Conservation (phyloP, 2,888 invertebrate species). For the Rhagonycha fulva region DNA sequence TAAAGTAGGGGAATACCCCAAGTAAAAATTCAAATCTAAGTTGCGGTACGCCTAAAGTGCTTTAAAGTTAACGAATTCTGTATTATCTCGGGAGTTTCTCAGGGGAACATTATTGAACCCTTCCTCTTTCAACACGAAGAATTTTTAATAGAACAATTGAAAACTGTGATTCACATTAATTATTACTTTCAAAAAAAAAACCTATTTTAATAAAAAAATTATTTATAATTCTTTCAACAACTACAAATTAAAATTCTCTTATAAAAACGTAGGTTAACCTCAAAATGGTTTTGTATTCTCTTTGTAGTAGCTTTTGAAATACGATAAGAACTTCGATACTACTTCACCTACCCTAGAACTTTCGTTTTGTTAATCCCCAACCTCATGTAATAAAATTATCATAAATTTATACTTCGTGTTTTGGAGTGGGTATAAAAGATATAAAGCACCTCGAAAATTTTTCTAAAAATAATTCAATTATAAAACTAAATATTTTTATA, state of each 20-base stretch:
- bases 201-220: not conserved
- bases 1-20: too few species aligned
- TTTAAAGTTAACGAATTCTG: not conserved
- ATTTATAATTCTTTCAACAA: not conserved
- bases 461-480: not conserved
- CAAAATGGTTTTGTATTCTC: not conserved
- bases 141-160: not conserved
- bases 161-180: not conserved
- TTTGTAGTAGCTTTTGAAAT: not conserved
- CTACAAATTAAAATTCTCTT: not conserved
- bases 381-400: not conserved
- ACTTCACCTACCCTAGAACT: not conserved
- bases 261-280: not conserved
- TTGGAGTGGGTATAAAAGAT: not conserved
- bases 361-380: not conserved
- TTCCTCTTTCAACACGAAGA: not conserved
- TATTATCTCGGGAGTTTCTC: not conserved
- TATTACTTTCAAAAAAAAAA: not conserved
- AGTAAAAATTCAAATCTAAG: not conserved
- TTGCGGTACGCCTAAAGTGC: not conserved
- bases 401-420: not conserved
- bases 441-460: not conserved
- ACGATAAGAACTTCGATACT: not conserved
- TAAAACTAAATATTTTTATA: not conserved
- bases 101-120: not conserved